These are phyloP conservation scores for Chloromyia formosa DNA, from an alignment of 2,888 invertebrate genomes.

Conservation along the genomic window DNA sequence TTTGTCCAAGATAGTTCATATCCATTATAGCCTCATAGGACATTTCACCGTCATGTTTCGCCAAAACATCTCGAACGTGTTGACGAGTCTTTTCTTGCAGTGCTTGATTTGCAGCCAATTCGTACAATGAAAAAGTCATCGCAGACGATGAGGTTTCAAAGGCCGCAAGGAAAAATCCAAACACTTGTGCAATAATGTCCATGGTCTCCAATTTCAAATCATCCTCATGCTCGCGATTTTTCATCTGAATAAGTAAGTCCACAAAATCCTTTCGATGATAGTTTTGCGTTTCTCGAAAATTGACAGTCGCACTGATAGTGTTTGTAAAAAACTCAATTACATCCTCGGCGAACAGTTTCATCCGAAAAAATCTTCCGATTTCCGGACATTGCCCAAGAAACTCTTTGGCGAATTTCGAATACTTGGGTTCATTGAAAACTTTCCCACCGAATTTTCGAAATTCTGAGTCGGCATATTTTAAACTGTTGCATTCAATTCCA, in stretches of 20 bases:
- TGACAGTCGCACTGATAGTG: conserved; percentile 60
- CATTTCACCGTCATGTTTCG: conserved; percentile 60
- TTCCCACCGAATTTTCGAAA: conserved; percentile 57
- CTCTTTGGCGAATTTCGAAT: not conserved
- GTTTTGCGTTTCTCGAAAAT: conserved; percentile 59
- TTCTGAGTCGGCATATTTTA: conserved; percentile 61
- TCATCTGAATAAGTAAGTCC: conserved; percentile 65
- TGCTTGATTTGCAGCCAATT: conserved; percentile 64
- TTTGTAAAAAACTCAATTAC: conserved; percentile 56
- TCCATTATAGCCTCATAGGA: conserved; percentile 65
- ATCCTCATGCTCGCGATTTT: conserved; percentile 50
- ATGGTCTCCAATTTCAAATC: conserved; percentile 51
- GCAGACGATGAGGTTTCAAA: conserved; percentile 72
- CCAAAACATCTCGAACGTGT: conserved; percentile 62
- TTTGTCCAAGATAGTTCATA: conserved; percentile 65
- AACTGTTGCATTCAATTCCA: conserved; percentile 64
- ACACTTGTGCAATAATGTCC: conserved; percentile 60
- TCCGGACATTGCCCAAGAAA: conserved; percentile 22
- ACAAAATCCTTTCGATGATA: conserved; percentile 66
- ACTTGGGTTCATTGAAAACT: conserved; percentile 48
- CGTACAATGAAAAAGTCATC: conserved; percentile 67
- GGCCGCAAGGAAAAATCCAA: conserved; percentile 65
- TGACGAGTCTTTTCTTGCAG: conserved; percentile 63
- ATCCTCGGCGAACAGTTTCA: conserved; percentile 54
- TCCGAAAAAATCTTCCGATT: not conserved